These are phyloP conservation scores for Dinomys branickii DNA, from an alignment of 2,113 vertebrate genomes.

Conservation along the genomic window DNA sequence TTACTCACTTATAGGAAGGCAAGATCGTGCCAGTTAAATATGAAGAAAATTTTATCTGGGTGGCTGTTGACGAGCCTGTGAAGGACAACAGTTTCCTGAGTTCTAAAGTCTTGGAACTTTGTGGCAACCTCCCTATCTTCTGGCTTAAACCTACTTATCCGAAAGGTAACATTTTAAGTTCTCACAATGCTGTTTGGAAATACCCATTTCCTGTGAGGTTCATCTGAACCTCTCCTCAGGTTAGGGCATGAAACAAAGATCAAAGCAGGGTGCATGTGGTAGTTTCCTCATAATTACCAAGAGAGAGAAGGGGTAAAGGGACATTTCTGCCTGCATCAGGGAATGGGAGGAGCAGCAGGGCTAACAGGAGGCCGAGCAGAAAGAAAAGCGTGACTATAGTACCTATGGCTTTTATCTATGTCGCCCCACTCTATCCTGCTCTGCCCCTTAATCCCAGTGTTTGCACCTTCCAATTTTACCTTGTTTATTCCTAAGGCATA, in stretches of 20 bases:
- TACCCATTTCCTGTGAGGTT: neutral
- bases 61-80: constrained; percentile 91
- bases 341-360: neutral
- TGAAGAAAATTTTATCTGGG: constrained; percentile 94
- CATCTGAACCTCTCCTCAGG: neutral
- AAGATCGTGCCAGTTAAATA: constrained; percentile 94
- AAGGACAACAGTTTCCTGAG: constrained; percentile 94
- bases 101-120: constrained; percentile 93
- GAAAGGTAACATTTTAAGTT: constrained; percentile 89
- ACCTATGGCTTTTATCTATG: neutral
- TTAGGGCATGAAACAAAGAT: neutral
- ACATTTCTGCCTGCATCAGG: fast-evolving
- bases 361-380: neutral
- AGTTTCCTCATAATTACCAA: neutral
- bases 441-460: constrained; percentile 49
- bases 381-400: neutral
- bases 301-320: neutral
- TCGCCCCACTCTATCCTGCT: neutral
- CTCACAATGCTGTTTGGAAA: neutral
- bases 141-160: constrained; percentile 92
- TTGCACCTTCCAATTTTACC: constrained; percentile 52
- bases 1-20: constrained; percentile 89
- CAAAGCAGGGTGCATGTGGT: neutral
- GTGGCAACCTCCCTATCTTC: constrained; percentile 92
- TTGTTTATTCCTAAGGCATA: constrained; percentile 39